A percentile compares a stretch with the other conserved stretches of the same genome.
Conservation (phyloP, 2,113 vertebrate genomes). For the Lagopus muta region DNA sequence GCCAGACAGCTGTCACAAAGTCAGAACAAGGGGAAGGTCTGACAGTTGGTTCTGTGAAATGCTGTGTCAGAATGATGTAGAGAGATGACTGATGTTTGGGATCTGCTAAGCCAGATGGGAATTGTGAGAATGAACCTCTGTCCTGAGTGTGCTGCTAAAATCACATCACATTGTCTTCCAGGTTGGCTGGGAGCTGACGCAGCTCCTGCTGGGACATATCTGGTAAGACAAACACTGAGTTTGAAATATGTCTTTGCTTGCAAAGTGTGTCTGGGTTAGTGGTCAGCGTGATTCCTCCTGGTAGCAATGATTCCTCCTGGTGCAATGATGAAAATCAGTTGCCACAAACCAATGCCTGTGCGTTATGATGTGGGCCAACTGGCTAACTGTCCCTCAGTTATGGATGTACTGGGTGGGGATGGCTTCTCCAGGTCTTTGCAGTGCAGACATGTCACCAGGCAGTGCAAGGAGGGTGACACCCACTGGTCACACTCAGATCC, state of each 20-base stretch:
- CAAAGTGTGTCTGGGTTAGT: not conserved
- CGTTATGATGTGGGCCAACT: not conserved
- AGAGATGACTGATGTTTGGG: not conserved
- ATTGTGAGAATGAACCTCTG: not conserved
- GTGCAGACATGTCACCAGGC: not conserved
- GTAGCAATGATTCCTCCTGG: not conserved
- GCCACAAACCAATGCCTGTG: not conserved
- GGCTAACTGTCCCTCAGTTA: not conserved
- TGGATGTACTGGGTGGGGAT: not conserved
- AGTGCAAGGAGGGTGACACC: not conserved
- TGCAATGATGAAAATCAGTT: not conserved
- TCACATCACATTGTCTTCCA: not conserved
- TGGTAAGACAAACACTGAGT: not conserved
- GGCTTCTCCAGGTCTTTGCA: not conserved
- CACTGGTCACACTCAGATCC: fast-evolving
- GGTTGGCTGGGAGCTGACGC: conserved; percentile 3
- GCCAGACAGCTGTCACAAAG: not conserved
- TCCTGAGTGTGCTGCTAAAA: not conserved
- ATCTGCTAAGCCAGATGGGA: not conserved
- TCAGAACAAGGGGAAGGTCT: not conserved
- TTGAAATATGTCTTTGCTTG: not conserved
- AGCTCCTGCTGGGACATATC: not conserved
- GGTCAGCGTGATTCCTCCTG: not conserved
- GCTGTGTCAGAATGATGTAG: not conserved
- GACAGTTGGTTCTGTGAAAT: not conserved